Evolutionary conservation across 2,888 invertebrate genomes (phyloP).

Genomic region (Spodoptera littoralis): DNA sequence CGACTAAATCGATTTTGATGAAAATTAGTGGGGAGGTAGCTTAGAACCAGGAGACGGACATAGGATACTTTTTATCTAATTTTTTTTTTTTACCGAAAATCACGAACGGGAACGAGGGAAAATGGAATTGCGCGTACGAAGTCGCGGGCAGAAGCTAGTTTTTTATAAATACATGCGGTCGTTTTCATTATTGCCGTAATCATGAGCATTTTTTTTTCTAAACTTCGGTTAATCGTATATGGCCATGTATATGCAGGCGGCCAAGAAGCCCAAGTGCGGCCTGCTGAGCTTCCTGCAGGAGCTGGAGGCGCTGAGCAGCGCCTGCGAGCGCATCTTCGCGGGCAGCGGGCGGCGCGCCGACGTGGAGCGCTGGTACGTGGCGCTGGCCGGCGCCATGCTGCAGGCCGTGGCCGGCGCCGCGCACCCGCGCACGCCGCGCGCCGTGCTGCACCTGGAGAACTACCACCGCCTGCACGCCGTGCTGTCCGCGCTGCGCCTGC

Average conservation of each 20-base stretch:
- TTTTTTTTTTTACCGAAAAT: no score
- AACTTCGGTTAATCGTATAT: no score
- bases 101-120: no score
- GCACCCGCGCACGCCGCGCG: conserved; percentile 94
- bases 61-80: no score
- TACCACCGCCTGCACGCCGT: conserved; percentile 97
- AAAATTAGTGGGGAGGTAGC: no score
- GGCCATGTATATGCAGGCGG: conserved; percentile 87
- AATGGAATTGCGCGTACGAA: no score
- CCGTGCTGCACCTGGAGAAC: conserved; percentile 89
- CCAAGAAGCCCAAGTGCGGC: conserved; percentile 93
- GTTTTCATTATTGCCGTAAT: no score
- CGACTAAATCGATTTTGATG: no score
- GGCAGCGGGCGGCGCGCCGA: conserved; percentile 96
- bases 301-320: conserved; percentile 96
- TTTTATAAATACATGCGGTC: no score
- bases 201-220: no score
- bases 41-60: no score
- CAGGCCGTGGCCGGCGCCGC: conserved; percentile 91
- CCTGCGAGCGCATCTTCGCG: conserved; percentile 95
- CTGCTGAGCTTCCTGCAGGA: conserved; percentile 96
- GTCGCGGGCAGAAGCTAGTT: no score
- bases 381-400: conserved; percentile 94
- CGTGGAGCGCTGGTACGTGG: conserved; percentile 96
- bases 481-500: conserved; percentile 96